Evolutionary conservation across 2,113 vertebrate genomes (phyloP).

Genomic region (Centropristis striata): DNA sequence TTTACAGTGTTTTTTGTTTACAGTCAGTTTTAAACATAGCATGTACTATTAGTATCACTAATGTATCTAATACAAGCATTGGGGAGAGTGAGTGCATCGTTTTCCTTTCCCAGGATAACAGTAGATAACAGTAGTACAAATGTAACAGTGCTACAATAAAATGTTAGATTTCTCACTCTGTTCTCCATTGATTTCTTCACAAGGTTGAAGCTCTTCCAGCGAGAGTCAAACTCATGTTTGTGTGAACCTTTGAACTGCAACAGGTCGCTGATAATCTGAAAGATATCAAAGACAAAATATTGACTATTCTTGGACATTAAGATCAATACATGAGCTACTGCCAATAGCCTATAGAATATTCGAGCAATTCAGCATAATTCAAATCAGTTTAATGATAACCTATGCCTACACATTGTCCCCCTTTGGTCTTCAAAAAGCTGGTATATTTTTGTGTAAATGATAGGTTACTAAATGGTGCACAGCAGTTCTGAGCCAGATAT

Average conservation of each 20-base stretch:
- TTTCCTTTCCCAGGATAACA: background rate
- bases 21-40: background rate
- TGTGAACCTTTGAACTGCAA: conserved; percentile 97
- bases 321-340: background rate
- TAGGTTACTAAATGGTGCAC: background rate
- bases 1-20: background rate
- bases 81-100: background rate
- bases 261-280: conserved; percentile 95
- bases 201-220: conserved; percentile 98
- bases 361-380: background rate
- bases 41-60: background rate
- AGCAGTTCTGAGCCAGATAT: background rate
- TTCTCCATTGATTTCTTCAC: conserved; percentile 99
- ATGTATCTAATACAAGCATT: background rate
- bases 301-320: background rate
- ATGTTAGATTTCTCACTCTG: conserved; percentile 85
- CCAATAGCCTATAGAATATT: background rate
- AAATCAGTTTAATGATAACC: background rate
- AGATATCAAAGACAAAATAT: conserved; percentile 21
- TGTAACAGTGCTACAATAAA: background rate
- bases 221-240: conserved; percentile 97
- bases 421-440: background rate
- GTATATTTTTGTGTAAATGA: background rate
- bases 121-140: background rate
- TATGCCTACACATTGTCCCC: background rate